phyloP scores from a whole-genome alignment of 2,113 vertebrate species.

The Stegostoma tigrinum region DNA sequence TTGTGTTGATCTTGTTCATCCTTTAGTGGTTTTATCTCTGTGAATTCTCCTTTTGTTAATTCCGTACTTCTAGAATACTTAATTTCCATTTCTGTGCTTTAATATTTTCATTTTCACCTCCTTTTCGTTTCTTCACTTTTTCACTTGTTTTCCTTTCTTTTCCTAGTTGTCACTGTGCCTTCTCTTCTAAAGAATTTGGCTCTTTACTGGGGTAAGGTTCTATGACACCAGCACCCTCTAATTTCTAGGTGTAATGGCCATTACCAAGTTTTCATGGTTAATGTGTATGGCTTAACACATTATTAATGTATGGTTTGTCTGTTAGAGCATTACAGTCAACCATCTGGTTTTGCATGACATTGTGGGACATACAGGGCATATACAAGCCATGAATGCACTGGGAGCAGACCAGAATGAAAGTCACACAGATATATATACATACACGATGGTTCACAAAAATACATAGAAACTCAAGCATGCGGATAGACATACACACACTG shows the following conservation, averaged over 20 bases:
- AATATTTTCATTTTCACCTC: neutral
- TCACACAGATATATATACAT: neutral
- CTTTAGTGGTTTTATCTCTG: neutral
- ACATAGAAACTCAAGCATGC: neutral
- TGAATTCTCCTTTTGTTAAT: neutral
- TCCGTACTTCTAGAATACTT: neutral
- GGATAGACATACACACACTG: neutral
- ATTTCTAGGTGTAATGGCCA: neutral
- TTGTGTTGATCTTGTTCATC: neutral
- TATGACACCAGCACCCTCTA: neutral
- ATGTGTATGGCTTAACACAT: neutral
- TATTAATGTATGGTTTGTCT: neutral
- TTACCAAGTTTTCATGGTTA: neutral
- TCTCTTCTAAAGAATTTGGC: conserved; percentile 8
- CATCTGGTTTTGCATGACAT: neutral
- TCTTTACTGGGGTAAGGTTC: conserved; percentile 31
- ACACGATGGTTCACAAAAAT: neutral
- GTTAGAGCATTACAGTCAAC: neutral
- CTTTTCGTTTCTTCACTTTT: neutral
- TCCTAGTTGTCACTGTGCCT: conserved; percentile 9
- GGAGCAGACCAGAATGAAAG: too few relatives aligned
- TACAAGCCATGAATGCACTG: too few relatives aligned
- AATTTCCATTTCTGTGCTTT: neutral
- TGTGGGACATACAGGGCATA: neutral
- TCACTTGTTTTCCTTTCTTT: neutral